Evolutionary conservation across 1,140 invertebrate genomes (phyloP).

Genomic region (Drosophila serrata): DNA sequence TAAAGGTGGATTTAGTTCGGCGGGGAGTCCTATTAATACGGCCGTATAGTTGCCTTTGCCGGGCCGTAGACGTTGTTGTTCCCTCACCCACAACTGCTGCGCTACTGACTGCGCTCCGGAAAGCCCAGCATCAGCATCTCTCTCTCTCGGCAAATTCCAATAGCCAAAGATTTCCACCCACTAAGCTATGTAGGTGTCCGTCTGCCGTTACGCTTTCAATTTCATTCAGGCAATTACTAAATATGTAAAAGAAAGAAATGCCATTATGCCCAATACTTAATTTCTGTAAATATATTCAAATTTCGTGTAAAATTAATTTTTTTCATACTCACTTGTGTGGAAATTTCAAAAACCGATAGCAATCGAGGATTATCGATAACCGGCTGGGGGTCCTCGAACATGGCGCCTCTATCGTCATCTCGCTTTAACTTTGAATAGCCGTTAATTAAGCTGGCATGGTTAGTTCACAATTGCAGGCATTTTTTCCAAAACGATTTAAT

Average conservation of each 20-base stretch:
- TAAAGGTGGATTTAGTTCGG: not conserved
- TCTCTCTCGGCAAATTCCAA: conserved; percentile 10
- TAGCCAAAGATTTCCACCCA: conserved; percentile 3
- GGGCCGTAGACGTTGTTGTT: conserved; percentile 33
- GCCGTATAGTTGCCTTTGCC: conserved; percentile 9
- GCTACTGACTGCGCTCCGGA: conserved; percentile 35
- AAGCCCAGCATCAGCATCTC: conserved; percentile 15
- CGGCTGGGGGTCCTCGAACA: not conserved
- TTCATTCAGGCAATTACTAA: no score
- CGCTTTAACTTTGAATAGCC: not conserved
- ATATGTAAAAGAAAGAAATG: no score
- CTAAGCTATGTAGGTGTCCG: not conserved
- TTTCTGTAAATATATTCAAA: not conserved
- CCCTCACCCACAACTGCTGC: conserved; percentile 43
- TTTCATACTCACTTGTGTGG: not conserved
- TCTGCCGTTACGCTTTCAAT: not conserved
- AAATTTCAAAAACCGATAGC: conserved; percentile 13
- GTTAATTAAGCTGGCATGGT: conserved; percentile 8
- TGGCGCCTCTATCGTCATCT: not conserved
- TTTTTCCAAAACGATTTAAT: conserved; percentile 11
- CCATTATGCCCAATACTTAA: not conserved
- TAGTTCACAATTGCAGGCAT: not conserved
- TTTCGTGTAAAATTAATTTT: not conserved
- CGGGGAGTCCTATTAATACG: not conserved
- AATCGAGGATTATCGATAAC: conserved; percentile 23